Conservation (phyloP, 2,113 vertebrate species). For the Neodon shergylaensis region DNA sequence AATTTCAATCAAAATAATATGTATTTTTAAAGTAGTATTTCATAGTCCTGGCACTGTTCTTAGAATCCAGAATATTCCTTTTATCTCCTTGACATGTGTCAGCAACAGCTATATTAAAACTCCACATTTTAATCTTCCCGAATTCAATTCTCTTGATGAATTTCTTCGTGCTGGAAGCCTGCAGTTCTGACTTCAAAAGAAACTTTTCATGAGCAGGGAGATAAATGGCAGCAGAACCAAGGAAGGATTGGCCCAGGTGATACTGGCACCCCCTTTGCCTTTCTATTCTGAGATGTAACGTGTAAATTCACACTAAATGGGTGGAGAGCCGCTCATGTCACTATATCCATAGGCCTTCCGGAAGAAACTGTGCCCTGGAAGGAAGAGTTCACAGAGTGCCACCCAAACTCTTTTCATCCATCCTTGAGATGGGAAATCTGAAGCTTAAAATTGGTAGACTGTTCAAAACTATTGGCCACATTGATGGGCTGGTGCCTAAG, state of each 20-base stretch:
- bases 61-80: slow-evolving; percentile 47
- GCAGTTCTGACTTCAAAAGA: slow-evolving; percentile 71
- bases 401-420: neutral
- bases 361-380: neutral
- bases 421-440: neutral
- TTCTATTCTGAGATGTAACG: slow-evolving; percentile 2
- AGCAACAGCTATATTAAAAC: slow-evolving; percentile 67
- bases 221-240: slow-evolving; percentile 7
- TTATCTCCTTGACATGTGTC: slow-evolving; percentile 72
- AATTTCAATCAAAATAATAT: slow-evolving; percentile 72
- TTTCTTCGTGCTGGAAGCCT: slow-evolving; percentile 57
- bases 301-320: neutral
- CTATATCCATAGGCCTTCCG: fast-evolving
- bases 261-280: neutral
- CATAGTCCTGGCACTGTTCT: slow-evolving; percentile 2
- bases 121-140: slow-evolving; percentile 68
- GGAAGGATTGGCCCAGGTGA: neutral
- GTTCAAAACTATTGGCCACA: neutral
- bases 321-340: neutral
- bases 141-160: slow-evolving; percentile 61
- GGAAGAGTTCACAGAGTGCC: neutral
- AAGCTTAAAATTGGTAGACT: neutral
- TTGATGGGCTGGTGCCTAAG: fast-evolving
- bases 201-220: slow-evolving; percentile 42
- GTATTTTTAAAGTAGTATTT: slow-evolving; percentile 44